A percentile compares a stretch with the other conserved stretches of the same genome.
These are phyloP conservation scores for Cyanoderma ruficeps DNA, from an alignment of 2,113 vertebrate species.

Conservation along the genomic window DNA sequence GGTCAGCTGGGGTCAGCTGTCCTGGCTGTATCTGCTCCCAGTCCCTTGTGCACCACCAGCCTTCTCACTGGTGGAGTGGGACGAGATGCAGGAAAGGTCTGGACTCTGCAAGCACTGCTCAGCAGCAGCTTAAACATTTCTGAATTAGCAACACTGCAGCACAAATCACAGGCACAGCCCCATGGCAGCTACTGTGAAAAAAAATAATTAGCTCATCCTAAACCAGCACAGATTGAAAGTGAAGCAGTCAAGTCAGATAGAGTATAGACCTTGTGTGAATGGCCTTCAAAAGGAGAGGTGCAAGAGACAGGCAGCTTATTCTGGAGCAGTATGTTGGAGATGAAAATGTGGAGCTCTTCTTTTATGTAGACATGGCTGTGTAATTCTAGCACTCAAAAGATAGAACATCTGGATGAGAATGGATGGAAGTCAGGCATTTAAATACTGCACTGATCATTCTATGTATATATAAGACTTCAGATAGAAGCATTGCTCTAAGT, in stretches of 20 bases:
- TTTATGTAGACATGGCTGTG: background rate
- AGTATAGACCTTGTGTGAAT: background rate
- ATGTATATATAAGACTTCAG: background rate
- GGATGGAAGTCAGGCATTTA: background rate
- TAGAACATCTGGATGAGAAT: background rate
- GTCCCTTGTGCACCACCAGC: fast-evolving
- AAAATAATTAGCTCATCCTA: background rate
- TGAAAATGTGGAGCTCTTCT: background rate
- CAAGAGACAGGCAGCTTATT: background rate
- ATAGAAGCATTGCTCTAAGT: background rate
- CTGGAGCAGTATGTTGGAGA: background rate
- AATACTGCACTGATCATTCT: background rate
- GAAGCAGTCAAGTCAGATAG: background rate
- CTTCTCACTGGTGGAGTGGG: fast-evolving
- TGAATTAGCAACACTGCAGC: background rate
- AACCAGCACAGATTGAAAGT: background rate
- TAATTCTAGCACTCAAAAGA: background rate
- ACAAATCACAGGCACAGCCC: background rate
- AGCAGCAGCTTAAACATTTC: background rate
- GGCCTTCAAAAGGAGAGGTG: background rate
- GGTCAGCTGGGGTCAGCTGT: background rate
- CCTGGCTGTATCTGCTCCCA: background rate
- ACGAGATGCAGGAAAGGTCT: background rate
- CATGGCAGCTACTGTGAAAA: background rate
- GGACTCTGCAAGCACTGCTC: background rate